Percentiles rank a stretch among this genome's conserved stretches.
Evolutionary conservation across 2,113 vertebrate genomes (phyloP).

Genomic region (Leiothrix lutea): DNA sequence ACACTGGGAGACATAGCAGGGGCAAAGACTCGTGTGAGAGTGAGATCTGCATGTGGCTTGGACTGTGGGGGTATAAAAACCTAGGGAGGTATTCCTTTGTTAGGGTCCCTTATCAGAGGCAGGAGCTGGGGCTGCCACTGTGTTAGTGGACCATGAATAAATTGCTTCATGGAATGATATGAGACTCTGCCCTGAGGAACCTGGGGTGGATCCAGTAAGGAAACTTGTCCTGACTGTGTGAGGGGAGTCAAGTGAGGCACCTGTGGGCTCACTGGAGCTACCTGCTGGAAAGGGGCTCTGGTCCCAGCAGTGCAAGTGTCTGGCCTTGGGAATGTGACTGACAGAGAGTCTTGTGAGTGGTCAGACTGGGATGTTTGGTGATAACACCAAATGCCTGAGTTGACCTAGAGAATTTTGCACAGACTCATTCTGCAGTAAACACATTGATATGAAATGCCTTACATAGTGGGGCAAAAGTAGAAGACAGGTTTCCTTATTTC

Average conservation of each 20-base stretch:
- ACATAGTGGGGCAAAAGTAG: not conserved
- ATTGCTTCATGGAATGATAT: not conserved
- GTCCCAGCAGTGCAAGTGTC: not conserved
- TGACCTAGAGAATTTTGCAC: not conserved
- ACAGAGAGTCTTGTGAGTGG: not conserved
- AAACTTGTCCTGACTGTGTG: not conserved
- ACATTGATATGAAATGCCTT: not conserved
- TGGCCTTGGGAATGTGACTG: not conserved
- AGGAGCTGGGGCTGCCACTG: not conserved
- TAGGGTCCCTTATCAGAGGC: not conserved
- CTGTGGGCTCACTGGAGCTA: not conserved
- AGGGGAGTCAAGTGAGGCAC: not conserved
- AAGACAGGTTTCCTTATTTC: not conserved
- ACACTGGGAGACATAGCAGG: too few species aligned
- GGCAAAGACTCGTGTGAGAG: not conserved
- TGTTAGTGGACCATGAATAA: not conserved
- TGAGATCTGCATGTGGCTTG: not conserved
- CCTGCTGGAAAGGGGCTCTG: accelerated
- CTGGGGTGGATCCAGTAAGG: too few species aligned
- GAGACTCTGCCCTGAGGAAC: not conserved
- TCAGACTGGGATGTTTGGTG: not conserved
- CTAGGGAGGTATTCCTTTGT: not conserved
- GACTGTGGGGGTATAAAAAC: not conserved
- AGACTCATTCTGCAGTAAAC: not conserved
- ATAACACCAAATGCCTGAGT: accelerated